Base-by-base conservation (phyloP, 2,113 vertebrate genomes). In the Lophius piscatorius region DNA sequence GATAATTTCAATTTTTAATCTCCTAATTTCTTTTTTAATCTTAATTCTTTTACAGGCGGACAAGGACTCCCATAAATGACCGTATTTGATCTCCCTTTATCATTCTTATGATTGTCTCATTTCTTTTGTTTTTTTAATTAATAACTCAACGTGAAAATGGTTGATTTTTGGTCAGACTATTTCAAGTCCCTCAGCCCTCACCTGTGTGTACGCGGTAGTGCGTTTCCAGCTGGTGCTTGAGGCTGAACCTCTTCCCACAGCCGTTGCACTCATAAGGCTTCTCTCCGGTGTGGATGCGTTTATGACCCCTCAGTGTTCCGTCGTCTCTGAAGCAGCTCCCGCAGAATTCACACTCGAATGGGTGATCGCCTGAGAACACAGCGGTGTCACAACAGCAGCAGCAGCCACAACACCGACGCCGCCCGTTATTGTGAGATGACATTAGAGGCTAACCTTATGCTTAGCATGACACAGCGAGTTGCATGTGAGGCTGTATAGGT, bases 321-420 rank as follows among this genome's bases (percentile, higher is more conserved):
- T 99, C 97, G 1, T 98, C 97, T 61, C 97, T 93, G 91, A 98
- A 99, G 70, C 97, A 98, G 92, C 96, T 98, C 82, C 97, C 97
- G 9, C 97, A 99, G 92, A 97, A 98, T 81, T 99, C 97, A 0
- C 97, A 99, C 91, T 98, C 97, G 0, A 96, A 98, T 0, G 96
- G 97, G 76, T 98, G 96, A 89, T 98, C 97, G 0, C 96, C 97
- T 98, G 87, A 50, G 78, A 83, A 51, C 63, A 81, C 38, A 76
- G 18, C n/a, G 11, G 36, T 45, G 76, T 80, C 68, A 52, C 42
- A 22, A 24, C 54, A 33, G 31, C 31, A 33, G 31, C 31, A 14
- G 45, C 28, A 12, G 62, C 59, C 38, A 2, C 59, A 22, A 50
- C 58, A 45, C 41, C 52, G 38, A 34, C 48, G 9, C 63, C 11